Percentiles rank a stretch among this genome's conserved stretches.
phyloP scores from a whole-genome alignment of 2,888 invertebrate genomes.

The Arenicola marina region DNA sequence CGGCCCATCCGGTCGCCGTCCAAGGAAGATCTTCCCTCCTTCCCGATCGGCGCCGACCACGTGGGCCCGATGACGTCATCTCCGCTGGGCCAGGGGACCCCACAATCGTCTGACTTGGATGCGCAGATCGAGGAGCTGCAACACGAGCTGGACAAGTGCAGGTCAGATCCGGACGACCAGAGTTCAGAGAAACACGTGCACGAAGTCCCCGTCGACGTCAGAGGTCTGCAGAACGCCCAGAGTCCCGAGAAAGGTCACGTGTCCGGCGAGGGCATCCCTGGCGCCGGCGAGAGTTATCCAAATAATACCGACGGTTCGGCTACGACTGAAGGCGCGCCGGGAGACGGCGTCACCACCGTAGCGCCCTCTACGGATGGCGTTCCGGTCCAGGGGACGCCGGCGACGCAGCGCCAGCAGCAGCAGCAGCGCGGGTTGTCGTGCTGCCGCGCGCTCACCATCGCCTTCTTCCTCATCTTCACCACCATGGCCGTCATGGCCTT shows the following conservation, averaged over 20 bases:
- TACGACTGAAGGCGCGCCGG: neutral
- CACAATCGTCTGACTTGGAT: neutral
- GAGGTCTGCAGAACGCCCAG: no score
- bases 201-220: neutral
- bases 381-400: neutral
- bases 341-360: neutral
- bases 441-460: neutral
- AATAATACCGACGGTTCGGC: no score
- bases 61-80: neutral
- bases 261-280: neutral
- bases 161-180: neutral
- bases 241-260: neutral
- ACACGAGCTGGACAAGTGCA: neutral
- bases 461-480: conserved; percentile 14
- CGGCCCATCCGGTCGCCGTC: neutral
- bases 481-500: conserved; percentile 14
- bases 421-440: neutral
- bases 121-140: neutral
- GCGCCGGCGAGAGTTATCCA: no score
- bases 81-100: neutral
- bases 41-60: neutral
- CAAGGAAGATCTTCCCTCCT: neutral
- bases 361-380: neutral
- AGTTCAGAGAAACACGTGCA: neutral
- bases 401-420: neutral